A percentile compares a stretch with the other conserved stretches of the same genome.
These are phyloP conservation scores for Mechanitis mazaeus DNA, from an alignment of 2,888 invertebrate genomes.

Conservation along the genomic window DNA sequence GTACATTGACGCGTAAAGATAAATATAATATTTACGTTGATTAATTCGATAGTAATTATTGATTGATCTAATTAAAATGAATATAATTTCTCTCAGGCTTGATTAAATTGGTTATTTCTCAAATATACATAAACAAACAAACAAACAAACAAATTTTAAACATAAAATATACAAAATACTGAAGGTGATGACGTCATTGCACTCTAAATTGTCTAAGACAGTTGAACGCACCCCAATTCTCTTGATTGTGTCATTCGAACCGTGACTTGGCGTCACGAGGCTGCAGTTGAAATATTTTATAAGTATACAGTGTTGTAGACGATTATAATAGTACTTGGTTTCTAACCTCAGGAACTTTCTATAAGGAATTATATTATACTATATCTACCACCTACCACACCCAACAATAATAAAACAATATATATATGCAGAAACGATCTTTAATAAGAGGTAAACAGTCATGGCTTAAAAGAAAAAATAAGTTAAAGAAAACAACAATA, in stretches of 20 bases:
- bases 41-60: no score
- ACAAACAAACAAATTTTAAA: not conserved
- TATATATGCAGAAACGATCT: not conserved
- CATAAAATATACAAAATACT: not conserved
- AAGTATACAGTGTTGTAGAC: no score
- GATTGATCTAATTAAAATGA: not conserved
- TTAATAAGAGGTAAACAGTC: not conserved
- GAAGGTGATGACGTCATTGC: conserved; percentile 8
- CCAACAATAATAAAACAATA: not conserved
- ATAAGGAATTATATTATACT: no score
- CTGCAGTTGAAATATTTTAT: not conserved
- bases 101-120: no score
- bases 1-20: not conserved
- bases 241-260: conserved; percentile 10
- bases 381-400: no score
- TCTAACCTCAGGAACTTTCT: no score
- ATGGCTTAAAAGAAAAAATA: not conserved
- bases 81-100: conserved; percentile 13
- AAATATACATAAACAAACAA: no score
- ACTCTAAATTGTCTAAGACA: conserved; percentile 8
- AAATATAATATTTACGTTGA: no score
- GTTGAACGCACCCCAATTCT: conserved; percentile 12
- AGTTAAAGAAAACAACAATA: not conserved
- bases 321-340: no score
- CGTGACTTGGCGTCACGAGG: conserved; percentile 17